A percentile compares a stretch with the other conserved stretches of the same genome.
Evolutionary conservation across 2,888 invertebrate genomes (phyloP).

Genomic region (Drosophila anomelani): DNA sequence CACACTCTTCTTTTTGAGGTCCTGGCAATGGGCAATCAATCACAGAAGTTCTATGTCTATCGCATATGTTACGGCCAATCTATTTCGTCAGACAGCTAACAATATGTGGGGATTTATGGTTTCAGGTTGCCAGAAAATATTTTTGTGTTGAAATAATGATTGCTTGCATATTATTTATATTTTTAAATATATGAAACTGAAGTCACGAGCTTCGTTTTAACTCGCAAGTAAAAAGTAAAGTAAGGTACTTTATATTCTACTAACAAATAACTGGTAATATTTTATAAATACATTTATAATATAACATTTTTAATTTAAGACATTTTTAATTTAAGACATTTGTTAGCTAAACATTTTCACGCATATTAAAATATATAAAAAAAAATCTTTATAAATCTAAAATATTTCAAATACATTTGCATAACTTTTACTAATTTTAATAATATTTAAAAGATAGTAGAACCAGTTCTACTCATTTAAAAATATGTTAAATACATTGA

Average conservation of each 20-base stretch:
- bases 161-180: not conserved
- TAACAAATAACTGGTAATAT: not conserved
- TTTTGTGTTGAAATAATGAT: no score
- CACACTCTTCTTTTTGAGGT: slow-evolving; percentile 49
- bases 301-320: no score
- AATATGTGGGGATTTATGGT: slow-evolving; percentile 3
- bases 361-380: no score
- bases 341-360: no score
- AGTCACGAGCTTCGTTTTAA: not conserved
- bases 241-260: not conserved
- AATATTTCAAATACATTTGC: not conserved
- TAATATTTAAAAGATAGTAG: no score
- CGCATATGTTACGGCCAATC: slow-evolving; percentile 43
- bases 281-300: no score
- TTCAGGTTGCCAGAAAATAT: not conserved
- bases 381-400: no score
- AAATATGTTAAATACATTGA: no score
- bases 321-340: no score
- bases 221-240: not conserved
- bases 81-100: slow-evolving; percentile 12
- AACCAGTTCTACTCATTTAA: no score
- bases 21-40: slow-evolving; percentile 42
- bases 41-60: slow-evolving; percentile 40
- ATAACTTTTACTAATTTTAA: no score
- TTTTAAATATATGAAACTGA: not conserved